Conservation (phyloP, 2,797 vertebrate genomes). For the Sebastes baramenuke region DNA sequence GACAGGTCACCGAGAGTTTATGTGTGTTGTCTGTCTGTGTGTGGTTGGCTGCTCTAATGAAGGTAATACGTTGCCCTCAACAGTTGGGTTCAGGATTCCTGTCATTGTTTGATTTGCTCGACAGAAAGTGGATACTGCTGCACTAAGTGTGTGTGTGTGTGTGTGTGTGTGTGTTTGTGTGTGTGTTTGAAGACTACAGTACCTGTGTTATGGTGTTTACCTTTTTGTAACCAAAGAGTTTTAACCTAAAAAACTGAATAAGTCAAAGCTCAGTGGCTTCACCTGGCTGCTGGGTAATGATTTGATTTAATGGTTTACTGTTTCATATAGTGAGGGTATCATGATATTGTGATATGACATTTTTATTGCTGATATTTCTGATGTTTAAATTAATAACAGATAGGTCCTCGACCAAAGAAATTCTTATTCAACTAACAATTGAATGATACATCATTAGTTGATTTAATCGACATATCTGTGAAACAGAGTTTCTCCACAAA, state of each 20-base stretch:
- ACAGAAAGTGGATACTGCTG: constrained; percentile 28
- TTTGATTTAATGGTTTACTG: neutral
- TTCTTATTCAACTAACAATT: too few relatives aligned
- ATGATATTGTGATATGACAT: neutral
- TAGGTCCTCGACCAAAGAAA: too few relatives aligned
- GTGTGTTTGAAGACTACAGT: neutral
- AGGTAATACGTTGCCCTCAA: constrained; percentile 19
- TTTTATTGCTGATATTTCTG: neutral
- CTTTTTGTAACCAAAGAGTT: constrained; percentile 18
- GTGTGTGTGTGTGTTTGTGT: neutral
- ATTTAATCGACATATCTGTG: too few relatives aligned
- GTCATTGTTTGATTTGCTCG: constrained; percentile 48
- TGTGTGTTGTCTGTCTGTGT: constrained; percentile 61
- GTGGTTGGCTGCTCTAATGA: constrained; percentile 37
- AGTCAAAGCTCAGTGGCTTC: constrained; percentile 1
- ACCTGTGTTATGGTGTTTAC: constrained; percentile 3
- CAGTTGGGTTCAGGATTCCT: constrained; percentile 27
- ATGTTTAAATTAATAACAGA: neutral
- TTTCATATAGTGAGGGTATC: neutral
- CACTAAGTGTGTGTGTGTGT: neutral
- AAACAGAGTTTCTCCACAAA: too few relatives aligned
- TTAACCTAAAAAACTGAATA: neutral
- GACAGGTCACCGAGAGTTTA: constrained; percentile 62
- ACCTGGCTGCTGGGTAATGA: neutral
- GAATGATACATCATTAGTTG: too few relatives aligned